Evolutionary conservation across 2,113 vertebrate species (phyloP).

Genomic region (Upupa epops): DNA sequence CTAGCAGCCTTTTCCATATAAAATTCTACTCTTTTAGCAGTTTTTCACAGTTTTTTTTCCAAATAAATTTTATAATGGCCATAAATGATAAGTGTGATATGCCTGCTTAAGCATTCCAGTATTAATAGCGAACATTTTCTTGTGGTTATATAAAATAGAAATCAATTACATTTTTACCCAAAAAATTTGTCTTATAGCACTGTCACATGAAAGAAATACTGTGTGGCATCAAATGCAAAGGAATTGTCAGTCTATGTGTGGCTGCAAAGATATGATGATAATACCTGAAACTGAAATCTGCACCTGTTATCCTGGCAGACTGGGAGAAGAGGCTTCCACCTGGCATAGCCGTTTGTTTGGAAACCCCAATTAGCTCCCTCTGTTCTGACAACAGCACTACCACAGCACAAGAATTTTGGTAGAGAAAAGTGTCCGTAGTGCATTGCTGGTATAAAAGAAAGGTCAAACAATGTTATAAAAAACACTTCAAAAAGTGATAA

Average conservation of each 20-base stretch:
- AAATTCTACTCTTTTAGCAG: constrained; percentile 30
- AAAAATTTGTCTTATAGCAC: not conserved
- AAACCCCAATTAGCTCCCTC: not conserved
- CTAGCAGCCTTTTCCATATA: constrained; percentile 14
- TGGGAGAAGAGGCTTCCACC: not conserved
- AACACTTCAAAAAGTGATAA: not conserved
- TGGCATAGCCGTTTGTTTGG: not conserved
- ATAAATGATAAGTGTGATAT: constrained; percentile 42
- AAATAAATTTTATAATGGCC: constrained; percentile 37
- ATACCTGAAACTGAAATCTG: not conserved
- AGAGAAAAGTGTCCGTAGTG: not conserved
- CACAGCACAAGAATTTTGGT: not conserved
- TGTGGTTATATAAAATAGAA: constrained; percentile 1
- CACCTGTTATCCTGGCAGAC: not conserved
- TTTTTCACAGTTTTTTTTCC: constrained; percentile 10
- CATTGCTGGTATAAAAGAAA: not conserved
- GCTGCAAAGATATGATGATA: not conserved
- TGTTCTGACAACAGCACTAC: not conserved
- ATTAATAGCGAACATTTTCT: constrained; percentile 2
- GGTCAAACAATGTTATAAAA: not conserved
- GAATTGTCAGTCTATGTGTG: not conserved
- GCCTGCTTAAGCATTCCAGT: constrained; percentile 24
- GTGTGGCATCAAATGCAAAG: not conserved
- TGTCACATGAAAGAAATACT: constrained; percentile 10
- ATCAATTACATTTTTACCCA: constrained; percentile 25